Conservation (phyloP, 2,797 vertebrate species). For the Xyrichtys novacula region DNA sequence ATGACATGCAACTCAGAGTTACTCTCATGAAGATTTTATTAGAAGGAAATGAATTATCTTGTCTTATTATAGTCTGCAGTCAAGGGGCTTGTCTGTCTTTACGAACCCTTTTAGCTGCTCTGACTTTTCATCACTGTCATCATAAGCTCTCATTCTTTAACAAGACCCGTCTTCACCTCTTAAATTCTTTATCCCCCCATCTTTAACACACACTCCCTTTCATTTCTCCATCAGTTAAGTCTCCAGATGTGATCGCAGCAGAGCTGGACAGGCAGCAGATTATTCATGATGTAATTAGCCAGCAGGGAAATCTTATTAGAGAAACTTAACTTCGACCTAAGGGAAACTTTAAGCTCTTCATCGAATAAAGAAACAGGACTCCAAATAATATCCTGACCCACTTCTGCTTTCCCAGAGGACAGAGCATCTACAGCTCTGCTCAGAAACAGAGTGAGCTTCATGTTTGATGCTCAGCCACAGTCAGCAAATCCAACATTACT, state of each 20-base stretch:
- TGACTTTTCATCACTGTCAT: not conserved
- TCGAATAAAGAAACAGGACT: constrained; percentile 62
- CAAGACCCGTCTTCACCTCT: constrained; percentile 13
- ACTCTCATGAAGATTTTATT: constrained; percentile 72
- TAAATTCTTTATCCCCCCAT: too few relatives aligned
- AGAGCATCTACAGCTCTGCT: constrained; percentile 27
- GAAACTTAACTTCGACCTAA: constrained; percentile 70
- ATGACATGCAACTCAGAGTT: too few relatives aligned
- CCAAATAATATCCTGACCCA: constrained; percentile 73
- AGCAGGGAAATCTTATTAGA: constrained; percentile 68
- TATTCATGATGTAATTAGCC: constrained; percentile 80
- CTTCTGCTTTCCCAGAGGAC: constrained; percentile 49
- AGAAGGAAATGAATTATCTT: constrained; percentile 75
- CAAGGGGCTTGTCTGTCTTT: too few relatives aligned
- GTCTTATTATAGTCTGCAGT: constrained; percentile 71
- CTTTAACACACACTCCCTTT: too few relatives aligned
- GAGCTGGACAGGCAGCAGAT: constrained; percentile 65
- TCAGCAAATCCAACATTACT: too few relatives aligned
- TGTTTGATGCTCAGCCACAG: constrained; percentile 18
- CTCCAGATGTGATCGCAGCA: constrained; percentile 45
- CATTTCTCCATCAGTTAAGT: too few relatives aligned
- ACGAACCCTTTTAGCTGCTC: too few relatives aligned
- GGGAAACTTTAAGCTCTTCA: constrained; percentile 74
- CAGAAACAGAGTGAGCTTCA: constrained; percentile 40
- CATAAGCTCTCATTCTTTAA: too few relatives aligned